These are phyloP conservation scores for Lates calcarifer DNA, from an alignment of 2,113 vertebrate genomes.

Conservation along the genomic window DNA sequence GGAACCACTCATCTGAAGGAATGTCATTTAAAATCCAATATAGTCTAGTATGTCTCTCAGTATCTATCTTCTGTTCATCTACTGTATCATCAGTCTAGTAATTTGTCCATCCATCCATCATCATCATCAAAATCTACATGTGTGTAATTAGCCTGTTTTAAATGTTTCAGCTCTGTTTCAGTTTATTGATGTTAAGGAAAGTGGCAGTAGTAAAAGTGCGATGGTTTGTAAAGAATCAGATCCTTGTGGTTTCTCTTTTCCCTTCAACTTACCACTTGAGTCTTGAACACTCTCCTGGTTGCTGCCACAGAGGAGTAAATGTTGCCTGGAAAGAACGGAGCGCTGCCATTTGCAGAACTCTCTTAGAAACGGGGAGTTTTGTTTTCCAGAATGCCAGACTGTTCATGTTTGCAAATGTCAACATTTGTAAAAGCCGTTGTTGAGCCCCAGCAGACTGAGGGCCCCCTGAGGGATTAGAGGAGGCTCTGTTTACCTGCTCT, in stretches of 20 bases:
- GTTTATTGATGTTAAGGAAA: not conserved
- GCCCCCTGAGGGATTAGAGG: slow-evolving; percentile 82
- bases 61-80: not conserved
- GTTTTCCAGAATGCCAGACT: slow-evolving; percentile 80
- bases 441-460: slow-evolving; percentile 78
- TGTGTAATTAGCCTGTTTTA: not conserved
- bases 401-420: slow-evolving; percentile 83
- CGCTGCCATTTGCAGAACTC: slow-evolving; percentile 50
- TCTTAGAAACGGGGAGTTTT: slow-evolving; percentile 62
- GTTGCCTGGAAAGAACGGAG: slow-evolving; percentile 11
- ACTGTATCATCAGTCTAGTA: not conserved
- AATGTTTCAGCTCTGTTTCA: not conserved
- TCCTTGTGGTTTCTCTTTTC: not conserved
- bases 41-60: not conserved
- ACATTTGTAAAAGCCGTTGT: slow-evolving; percentile 82
- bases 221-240: not conserved
- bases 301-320: slow-evolving; percentile 3
- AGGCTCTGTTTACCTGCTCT: slow-evolving; percentile 84
- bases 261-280: not conserved
- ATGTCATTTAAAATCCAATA: too few species aligned
- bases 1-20: too few species aligned
- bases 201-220: not conserved
- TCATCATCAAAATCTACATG: not conserved
- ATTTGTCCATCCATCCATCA: not conserved
- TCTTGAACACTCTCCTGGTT: slow-evolving; percentile 1